Base-by-base conservation (phyloP, 2,797 vertebrate species). In the Microchirus variegatus region DNA sequence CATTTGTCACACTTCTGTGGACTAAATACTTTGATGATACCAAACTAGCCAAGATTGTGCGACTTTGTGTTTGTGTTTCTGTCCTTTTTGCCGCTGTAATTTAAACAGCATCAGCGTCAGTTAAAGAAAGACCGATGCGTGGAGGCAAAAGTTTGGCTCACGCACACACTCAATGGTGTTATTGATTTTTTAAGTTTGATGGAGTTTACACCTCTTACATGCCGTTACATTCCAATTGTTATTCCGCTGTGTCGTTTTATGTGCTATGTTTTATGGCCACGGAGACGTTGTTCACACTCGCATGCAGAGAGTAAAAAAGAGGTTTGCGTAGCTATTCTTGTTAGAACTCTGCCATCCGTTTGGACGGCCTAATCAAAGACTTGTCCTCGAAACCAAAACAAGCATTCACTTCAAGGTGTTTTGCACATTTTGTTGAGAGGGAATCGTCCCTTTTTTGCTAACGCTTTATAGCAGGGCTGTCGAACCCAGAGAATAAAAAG, bases 121-220 rank as follows among this genome's bases (percentile, higher is more conserved):
- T 35, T 4, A 16, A 43, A 53, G 56, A 42, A 14, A 42, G 42
- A 68, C 16, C 35, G 44, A 41, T 46, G 40, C n/a, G 1, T 59
- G 51, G 53, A 59, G 48, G 68, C 35, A 70, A 76, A 82, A 53
- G 65, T 81, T 73, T 68, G 43, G 38, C 58, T 57, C 40, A 38
- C 58, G 54, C 61, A 54, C 47, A 71, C 63, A 80, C 79, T 69
- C 79, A 84, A 46, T 38, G n/a, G n/a, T 53, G 57, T 69, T 87
- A 85, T 84, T 67, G 62, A 88, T 87, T 61, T 61, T 63, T 73
- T 54, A 47, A 57, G 60, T 61, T 3, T 4, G n/a, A 51, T 35
- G 10, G 45, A 40, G 45, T 53, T 66, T 69, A 58, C 16, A 56
- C 44, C 55, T 77, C 69, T 66, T 67, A 68, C 50, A 75, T 65